Conservation (phyloP, 2,113 vertebrate genomes). For the Dasyprocta punctata region DNA sequence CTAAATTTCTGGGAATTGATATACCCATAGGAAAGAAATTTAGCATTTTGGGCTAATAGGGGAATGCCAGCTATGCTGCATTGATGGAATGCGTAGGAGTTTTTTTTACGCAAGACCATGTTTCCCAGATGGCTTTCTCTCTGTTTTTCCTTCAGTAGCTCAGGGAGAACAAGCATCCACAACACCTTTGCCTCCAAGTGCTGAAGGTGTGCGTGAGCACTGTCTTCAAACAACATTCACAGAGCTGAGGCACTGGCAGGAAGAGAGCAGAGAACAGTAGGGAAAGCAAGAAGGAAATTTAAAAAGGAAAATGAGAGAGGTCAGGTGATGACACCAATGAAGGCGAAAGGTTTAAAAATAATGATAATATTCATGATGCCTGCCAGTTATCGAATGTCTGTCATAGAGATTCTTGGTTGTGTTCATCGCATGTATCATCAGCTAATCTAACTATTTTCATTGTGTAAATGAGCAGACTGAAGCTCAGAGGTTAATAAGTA, state of each 20-base stretch:
- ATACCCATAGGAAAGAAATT: not conserved
- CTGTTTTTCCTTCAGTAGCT: not conserved
- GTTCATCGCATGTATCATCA: not conserved
- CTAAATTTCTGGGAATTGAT: constrained; percentile 18
- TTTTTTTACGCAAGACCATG: not conserved
- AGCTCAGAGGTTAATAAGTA: constrained; percentile 27
- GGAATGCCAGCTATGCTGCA: not conserved
- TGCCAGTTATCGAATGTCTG: not conserved
- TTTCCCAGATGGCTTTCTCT: not conserved
- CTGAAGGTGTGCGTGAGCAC: not conserved
- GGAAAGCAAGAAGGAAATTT: not conserved
- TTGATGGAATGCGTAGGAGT: not conserved
- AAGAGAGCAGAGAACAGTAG: not conserved
- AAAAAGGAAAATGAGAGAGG: not conserved
- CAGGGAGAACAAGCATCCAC: not conserved
- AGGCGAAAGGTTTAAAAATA: not conserved
- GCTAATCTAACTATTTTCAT: constrained; percentile 20
- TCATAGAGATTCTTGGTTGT: not conserved
- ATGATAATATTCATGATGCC: not conserved
- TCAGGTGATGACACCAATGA: not conserved
- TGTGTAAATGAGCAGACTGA: not conserved
- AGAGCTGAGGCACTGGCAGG: not conserved
- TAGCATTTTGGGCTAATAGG: not conserved
- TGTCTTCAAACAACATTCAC: not conserved
- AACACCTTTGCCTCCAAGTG: not conserved